Base-by-base conservation (phyloP, 2,888 invertebrate species). In the Pollenia angustigena region DNA sequence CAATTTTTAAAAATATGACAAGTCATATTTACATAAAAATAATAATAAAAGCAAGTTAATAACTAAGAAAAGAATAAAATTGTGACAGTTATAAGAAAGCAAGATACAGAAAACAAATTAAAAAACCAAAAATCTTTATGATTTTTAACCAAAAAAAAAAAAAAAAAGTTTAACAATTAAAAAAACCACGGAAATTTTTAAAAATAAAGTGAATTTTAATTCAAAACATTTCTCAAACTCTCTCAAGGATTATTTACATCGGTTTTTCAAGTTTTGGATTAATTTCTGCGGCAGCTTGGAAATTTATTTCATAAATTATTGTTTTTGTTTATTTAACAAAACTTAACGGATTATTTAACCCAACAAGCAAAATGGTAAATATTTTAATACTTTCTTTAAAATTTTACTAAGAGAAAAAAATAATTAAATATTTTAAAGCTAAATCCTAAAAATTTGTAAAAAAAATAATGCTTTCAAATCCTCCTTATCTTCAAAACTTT, bases 321-420 rank as follows among this genome's bases (percentile, higher is more conserved):
- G 46, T 60, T 68, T 54, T 78, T 72, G 52, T 66, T 80, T 50
- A 46, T n/a, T 23, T 87, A 74, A 79, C 18, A 56, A 75, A 66
- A 74, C 56, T 74, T 87, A 84, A 84, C 81, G 87, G 87, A 87
- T 84, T 84, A 84, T 40, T 66, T 81, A 50, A 23, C 64, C 82
- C 64, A 80, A 85, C 72, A 86, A 64, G 46, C 91, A 91, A 89
- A 90, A 91, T 91, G 91, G 91, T 91, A 91, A 91, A 88, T 90
- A 90, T 75, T 40, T 12, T 62, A 12, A 10, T 46, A 46, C 10
- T 18, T 10, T 14, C 54, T 18, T 16, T 54, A 11, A 7, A 54
- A n/a, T 71, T 18, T 16, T 54, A 11, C 6, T 42, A 12, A 60
- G 8, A 12, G 4, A 40, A 32, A 60, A 62, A 42, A 62, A n/a